Conservation (phyloP, 2,113 vertebrate species). For the Chionis minor region DNA sequence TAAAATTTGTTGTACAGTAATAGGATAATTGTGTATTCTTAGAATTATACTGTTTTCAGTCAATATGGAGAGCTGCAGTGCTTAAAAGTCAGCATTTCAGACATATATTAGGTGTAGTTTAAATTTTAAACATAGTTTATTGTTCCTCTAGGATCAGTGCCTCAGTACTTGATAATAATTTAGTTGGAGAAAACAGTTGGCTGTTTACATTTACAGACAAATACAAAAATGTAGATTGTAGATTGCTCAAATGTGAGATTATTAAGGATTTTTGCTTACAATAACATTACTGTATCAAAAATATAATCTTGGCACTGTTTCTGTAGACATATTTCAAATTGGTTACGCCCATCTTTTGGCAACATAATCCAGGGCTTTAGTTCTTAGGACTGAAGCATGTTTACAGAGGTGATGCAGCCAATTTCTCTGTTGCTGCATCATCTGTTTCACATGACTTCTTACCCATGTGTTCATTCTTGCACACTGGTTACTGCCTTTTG, state of each 20-base stretch:
- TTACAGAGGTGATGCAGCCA: background rate
- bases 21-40: background rate
- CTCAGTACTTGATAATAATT: background rate
- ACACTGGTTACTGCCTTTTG: background rate
- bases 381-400: background rate
- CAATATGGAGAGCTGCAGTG: background rate
- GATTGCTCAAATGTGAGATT: background rate
- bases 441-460: conserved; percentile 33
- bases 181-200: background rate
- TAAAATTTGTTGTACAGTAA: background rate
- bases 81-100: background rate
- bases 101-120: background rate
- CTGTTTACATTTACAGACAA: background rate
- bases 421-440: background rate
- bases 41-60: background rate
- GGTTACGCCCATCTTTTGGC: conserved; percentile 54
- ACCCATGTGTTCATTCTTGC: background rate
- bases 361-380: background rate
- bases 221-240: background rate
- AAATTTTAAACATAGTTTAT: background rate
- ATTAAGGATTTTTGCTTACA: background rate
- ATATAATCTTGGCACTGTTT: conserved; percentile 11
- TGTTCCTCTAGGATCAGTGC: background rate
- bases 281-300: background rate
- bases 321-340: background rate